These are phyloP conservation scores for Eulemur macaco DNA, from an alignment of 2,113 vertebrate genomes.

Conservation along the genomic window DNA sequence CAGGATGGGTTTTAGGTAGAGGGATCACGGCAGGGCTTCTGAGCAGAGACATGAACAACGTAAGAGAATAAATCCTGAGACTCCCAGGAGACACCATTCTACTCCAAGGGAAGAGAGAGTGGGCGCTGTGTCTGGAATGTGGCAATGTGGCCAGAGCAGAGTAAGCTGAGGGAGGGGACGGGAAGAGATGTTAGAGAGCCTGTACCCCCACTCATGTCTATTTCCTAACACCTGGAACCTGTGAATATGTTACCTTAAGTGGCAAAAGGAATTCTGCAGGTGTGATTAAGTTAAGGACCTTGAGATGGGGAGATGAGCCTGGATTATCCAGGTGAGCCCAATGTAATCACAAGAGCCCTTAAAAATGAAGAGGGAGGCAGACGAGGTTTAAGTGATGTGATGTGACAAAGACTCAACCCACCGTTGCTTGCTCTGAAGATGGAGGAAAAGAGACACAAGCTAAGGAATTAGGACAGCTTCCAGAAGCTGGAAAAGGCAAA, in stretches of 20 bases:
- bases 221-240: neutral
- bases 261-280: neutral
- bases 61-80: neutral
- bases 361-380: neutral
- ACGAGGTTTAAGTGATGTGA: neutral
- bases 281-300: neutral
- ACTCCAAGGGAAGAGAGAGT: fast-evolving
- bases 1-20: neutral
- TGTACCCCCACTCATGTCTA: too few relatives aligned
- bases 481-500: neutral
- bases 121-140: neutral
- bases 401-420: neutral
- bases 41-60: neutral
- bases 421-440: neutral
- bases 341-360: neutral
- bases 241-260: neutral
- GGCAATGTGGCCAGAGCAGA: neutral
- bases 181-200: neutral
- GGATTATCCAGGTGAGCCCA: neutral
- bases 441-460: neutral
- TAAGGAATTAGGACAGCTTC: neutral
- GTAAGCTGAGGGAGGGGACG: neutral
- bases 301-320: neutral
- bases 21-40: neutral
- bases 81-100: neutral